A percentile compares a stretch with the other conserved stretches of the same genome.
phyloP scores from a whole-genome alignment of 2,888 invertebrate species.

The Microplitis manilae region DNA sequence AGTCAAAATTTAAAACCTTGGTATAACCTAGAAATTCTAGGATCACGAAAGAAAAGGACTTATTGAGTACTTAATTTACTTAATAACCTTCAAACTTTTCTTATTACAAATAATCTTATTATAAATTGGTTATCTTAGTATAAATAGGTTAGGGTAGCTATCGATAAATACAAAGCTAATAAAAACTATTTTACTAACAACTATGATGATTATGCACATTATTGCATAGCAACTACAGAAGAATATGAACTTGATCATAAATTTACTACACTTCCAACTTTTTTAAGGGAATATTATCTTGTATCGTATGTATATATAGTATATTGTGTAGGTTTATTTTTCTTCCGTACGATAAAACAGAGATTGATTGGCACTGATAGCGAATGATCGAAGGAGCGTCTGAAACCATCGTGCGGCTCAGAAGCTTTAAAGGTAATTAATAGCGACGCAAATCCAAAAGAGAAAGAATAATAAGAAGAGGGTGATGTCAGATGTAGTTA shows the following conservation, averaged over 20 bases:
- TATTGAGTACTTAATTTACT: too few species aligned
- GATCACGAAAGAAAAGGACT: too few species aligned
- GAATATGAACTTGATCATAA: not conserved
- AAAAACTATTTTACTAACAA: too few species aligned
- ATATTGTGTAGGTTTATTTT: constrained; percentile 39
- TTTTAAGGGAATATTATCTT: not conserved
- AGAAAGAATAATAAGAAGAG: constrained; percentile 9
- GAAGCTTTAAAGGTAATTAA: constrained; percentile 70
- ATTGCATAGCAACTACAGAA: not conserved
- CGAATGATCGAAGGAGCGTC: constrained; percentile 60
- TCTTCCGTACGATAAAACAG: constrained; percentile 45
- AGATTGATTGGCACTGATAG: constrained; percentile 70
- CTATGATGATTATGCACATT: too few species aligned
- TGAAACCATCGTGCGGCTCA: constrained; percentile 57
- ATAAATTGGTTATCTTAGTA: too few species aligned
- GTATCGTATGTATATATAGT: constrained; percentile 6
- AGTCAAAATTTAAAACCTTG: too few species aligned
- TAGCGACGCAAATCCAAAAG: constrained; percentile 53
- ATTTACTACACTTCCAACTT: too few species aligned
- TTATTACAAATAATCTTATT: too few species aligned
- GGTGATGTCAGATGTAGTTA: constrained; percentile 14
- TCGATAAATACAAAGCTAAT: too few species aligned
- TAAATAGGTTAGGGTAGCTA: too few species aligned
- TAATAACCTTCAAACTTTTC: too few species aligned
- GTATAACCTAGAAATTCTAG: too few species aligned